A percentile compares a stretch with the other conserved stretches of the same genome.
Conservation (phyloP, 2,888 invertebrate genomes). For the Stegophylla sp. region DNA sequence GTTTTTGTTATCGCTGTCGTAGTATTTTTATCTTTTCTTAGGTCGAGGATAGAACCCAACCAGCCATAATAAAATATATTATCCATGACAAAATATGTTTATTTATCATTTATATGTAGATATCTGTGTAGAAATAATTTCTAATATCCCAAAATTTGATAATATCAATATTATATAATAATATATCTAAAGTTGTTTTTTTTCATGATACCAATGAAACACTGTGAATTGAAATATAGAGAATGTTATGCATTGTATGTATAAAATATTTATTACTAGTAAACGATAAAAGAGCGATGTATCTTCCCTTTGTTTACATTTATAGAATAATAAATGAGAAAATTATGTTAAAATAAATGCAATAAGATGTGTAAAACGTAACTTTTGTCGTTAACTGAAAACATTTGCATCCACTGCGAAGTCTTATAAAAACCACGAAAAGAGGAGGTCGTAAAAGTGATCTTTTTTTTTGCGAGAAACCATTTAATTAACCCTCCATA, state of each 20-base stretch:
- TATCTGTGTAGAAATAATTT: no score
- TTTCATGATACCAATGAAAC: neutral
- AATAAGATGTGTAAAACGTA: slow-evolving; percentile 18
- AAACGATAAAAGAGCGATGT: slow-evolving; percentile 8
- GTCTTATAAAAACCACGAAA: slow-evolving; percentile 22
- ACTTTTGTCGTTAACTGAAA: slow-evolving; percentile 33
- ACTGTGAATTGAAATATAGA: neutral
- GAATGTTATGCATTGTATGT: neutral
- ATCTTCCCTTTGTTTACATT: slow-evolving; percentile 2
- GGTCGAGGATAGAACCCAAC: slow-evolving; percentile 3
- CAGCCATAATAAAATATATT: neutral
- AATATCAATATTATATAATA: neutral
- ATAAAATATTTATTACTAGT: slow-evolving; percentile 1
- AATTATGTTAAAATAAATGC: slow-evolving; percentile 40
- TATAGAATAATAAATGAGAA: slow-evolving; percentile 11
- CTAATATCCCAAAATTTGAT: neutral
- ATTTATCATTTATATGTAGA: no score
- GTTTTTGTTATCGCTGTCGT: slow-evolving; percentile 19
- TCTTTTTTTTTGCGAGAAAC: neutral
- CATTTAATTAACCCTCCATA: neutral
- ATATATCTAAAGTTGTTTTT: neutral
- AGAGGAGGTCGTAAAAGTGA: slow-evolving; percentile 24
- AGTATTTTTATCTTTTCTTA: slow-evolving; percentile 35
- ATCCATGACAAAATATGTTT: neutral
- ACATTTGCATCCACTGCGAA: neutral